Base-by-base conservation (phyloP, 2,113 vertebrate species). In the Ceuthmochares aereus region DNA sequence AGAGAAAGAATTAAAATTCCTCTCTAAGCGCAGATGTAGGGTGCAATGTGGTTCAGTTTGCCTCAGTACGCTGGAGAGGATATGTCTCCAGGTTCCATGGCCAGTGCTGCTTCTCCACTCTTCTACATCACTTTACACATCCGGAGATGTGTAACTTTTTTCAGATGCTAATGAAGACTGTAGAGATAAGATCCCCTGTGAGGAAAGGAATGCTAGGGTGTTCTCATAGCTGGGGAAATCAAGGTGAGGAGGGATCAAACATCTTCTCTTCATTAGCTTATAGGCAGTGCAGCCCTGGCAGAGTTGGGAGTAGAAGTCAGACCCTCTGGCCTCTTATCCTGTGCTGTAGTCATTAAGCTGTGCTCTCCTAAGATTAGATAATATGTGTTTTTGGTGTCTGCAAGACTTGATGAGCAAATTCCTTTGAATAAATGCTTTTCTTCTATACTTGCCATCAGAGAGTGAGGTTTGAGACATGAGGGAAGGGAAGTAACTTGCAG, bases 381-480 rank as follows among this genome's bases (percentile, higher is more conserved):
- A 81, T 6, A 19, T 66, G 29, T 86, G 73, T 10, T 91, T 95
- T 96, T 84, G 37, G 32, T 68, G 51, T 84, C 74, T 83, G 84
- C 73, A 58, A 87, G 78, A 32, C 55, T 47, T 62, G 90, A 70
- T 94, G 91, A 94, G 72, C 69, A 89, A 95, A 93, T 95, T 95
- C 86, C 62, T 93, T 93, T 90, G 63, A 74, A 80, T 76, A 93
- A 95, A 94, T 95, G 84, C 36, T 86, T 84, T 70, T 77, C 77
- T 89, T 96, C 58, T 89, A 55, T 45, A 7, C 59, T 91, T 95
- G 90, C 96, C 93, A 96, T 43, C 36, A 40, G 58, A 49, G 45
- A 79, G 64, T 43, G 87, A 93, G 62, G 20, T 74, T 54, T 90
- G 67, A 76, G 91, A 85, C 8, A 4, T 26, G 43, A 88, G 78